Percentiles rank a stretch among this genome's conserved stretches.
Evolutionary conservation across 2,888 invertebrate genomes (phyloP).

Genomic region (Brachynemurus nebulosus): DNA sequence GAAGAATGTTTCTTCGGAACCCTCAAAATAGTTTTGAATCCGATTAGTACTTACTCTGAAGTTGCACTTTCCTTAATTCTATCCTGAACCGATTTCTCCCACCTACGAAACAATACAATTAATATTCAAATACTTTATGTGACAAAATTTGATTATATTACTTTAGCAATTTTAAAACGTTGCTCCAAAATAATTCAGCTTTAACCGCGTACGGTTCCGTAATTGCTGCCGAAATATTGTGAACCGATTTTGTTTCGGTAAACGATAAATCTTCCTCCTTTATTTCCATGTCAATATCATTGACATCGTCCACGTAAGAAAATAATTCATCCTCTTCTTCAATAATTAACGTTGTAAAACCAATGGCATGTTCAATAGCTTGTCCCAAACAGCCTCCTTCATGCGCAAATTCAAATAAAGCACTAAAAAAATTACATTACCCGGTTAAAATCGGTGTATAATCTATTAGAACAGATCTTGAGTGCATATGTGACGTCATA

Average conservation of each 20-base stretch:
- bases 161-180: conserved; percentile 27
- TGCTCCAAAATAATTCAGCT: conserved; percentile 28
- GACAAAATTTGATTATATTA: conserved; percentile 26
- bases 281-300: neutral
- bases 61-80: neutral
- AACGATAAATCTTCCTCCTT: neutral
- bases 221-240: neutral
- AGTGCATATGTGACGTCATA: too few species aligned
- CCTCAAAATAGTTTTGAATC: too few species aligned
- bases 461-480: too few species aligned
- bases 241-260: conserved; percentile 1
- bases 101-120: conserved; percentile 34
- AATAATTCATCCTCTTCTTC: conserved; percentile 9
- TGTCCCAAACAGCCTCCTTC: conserved; percentile 6
- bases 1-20: too few species aligned
- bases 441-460: too few species aligned
- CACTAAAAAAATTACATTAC: too few species aligned
- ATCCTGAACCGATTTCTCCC: conserved; percentile 41
- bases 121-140: too few species aligned
- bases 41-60: conserved; percentile 1
- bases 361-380: conserved; percentile 10
- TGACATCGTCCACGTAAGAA: neutral
- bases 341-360: neutral
- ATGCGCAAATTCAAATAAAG: neutral
- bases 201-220: conserved; percentile 21